Evolutionary conservation across 2,113 vertebrate species (phyloP), one percentile per base, ranked within the genome.

Genomic region (Chamaetylas fuelleborni): DNA sequence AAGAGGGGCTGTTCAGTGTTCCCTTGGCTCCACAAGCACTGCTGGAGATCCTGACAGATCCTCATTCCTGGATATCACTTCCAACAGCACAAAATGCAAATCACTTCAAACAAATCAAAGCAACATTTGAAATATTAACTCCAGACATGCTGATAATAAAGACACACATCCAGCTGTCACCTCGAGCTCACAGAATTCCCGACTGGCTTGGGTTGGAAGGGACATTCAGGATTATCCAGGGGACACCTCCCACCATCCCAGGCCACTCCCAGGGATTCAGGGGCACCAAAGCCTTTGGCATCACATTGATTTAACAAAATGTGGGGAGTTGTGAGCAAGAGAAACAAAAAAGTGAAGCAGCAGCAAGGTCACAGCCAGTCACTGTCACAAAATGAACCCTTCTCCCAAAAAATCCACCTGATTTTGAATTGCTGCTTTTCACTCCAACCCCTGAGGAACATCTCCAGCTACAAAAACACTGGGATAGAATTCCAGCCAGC

Each of bases 341-440:
- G 9, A 12, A 20, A 45, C 19, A 40, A 51, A n/a, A n/a, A 45
- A 54, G 12, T 9, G 26, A 84, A 81, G 86, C 14, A 60, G 80
- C 83, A 66, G 51, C 0, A 1, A 86, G 72, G 80, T 66, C 19
- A 0, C 47, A 19, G 47, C 15, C 0, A 0, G 66, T 24, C 9
- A 5, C 22, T 23, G 85, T 3, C 74, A 73, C 71, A 12, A 45
- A 50, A 31, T 0, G 18, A 86, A 36, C 13, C 13, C 18, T 8
- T 15, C 1, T 54, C 56, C 40, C 50, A 17, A 88, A 60, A 64
- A 57, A 14, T 13, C 61, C 1, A 15, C 31, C 78, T 40, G 19
- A 42, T 29, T 58, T 23, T 8, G 53, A 43, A 31, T 43, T 67
- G 53, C 45, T 89, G 56, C 78, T 85, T 56, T 47, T 66, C 77